Conservation (phyloP, 2,113 vertebrate genomes). For the Nothocercus julius region DNA sequence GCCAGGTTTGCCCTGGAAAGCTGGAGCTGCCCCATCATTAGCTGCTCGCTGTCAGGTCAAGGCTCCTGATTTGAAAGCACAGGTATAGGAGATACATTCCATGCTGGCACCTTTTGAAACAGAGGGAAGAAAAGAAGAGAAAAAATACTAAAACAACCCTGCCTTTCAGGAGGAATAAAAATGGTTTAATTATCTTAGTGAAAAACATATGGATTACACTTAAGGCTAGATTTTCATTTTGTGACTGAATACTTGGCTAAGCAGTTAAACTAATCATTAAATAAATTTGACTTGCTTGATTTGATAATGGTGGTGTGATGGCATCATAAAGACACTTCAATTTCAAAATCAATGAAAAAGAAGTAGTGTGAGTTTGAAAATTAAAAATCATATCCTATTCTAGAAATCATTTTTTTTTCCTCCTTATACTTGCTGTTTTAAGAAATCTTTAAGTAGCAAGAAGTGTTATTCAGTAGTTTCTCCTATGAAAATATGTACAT, state of each 20-base stretch:
- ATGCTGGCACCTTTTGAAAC: rapidly evolving
- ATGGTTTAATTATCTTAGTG: neutral
- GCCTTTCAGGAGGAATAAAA: neutral
- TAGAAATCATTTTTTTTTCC: neutral
- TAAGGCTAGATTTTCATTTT: too few species aligned
- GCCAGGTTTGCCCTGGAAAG: neutral
- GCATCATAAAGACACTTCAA: rapidly evolving
- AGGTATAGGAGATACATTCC: rapidly evolving
- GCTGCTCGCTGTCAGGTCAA: neutral
- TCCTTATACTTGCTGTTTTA: neutral
- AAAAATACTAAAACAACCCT: neutral
- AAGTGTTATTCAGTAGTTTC: neutral
- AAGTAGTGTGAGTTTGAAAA: neutral
- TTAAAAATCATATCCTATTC: neutral
- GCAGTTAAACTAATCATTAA: neutral
- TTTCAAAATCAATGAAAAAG: neutral
- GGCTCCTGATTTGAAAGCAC: neutral
- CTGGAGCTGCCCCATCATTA: neutral
- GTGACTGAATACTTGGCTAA: neutral
- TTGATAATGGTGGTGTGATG: neutral
- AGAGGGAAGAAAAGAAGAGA: neutral
- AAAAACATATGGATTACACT: too few species aligned
- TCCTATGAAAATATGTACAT: neutral
- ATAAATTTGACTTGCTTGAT: neutral
- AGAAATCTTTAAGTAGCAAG: neutral